Evolutionary conservation across 2,888 invertebrate genomes (phyloP), one percentile per base, ranked within the genome.

Genomic region (Chrysotoxum bicinctum): DNA sequence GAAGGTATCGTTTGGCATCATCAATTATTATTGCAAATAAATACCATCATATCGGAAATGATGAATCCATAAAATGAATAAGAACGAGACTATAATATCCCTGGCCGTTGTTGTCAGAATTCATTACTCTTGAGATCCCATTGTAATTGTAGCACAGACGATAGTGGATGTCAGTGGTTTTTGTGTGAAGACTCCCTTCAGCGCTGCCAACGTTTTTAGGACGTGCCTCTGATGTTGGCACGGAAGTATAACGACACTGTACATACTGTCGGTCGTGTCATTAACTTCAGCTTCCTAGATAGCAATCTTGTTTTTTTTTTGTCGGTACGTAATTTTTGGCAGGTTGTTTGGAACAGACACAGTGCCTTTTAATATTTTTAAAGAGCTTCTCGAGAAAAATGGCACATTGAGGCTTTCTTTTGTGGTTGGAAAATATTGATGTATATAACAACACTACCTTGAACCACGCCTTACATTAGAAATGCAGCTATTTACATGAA

Each of bases 21-120:
- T 85, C 85, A 85, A 85, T 85, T 85, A 80, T 76, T 85, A 85
- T 85, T 85, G 85, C 80, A 85, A 85, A 85, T 85, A 85, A 85
- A 85, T 85, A 80, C 85, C 80, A 80, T 85, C 85, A 76, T 85
- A 80, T 85, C 85, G 85, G 85, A 85, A 80, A 80, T 85, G 85
- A 85, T 85, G 85, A 85, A 85, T 85, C 80, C 85, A 76, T 85
- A 80, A 80, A 80, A 85, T 80, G 85, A 81, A 85, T 85, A 56
- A 81, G 85, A 76, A 80, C 80, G 76, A 80, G 80, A 80, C 72
- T 80, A 68, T 73, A 76, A 85, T 80, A 73, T 80, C 73, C 76
- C 68, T 73, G 68, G 70, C 76, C 80, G 85, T 85, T 81, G 72
- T 60, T 85, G 85, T 85, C 85, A 76, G 85, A 76, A 85, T 76